Evolutionary conservation across 2,888 invertebrate species (phyloP), one percentile per base, ranked within the genome.

Genomic region (Tachina lurida): DNA sequence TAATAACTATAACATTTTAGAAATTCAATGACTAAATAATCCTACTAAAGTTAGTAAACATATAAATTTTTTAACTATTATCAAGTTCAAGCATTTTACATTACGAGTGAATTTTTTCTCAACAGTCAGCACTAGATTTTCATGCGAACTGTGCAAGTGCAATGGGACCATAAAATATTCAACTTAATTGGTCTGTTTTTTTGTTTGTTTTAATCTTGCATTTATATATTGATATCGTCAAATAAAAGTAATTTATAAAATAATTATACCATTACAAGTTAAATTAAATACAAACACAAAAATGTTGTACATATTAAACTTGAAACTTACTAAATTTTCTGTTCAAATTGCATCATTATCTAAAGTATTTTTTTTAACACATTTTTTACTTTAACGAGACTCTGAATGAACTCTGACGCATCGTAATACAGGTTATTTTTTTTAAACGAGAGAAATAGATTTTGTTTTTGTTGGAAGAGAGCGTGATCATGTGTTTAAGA

Each of bases 341-440:
- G 65, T 73, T 62, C 31, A 79, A 85, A 86, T 86, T 86, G 86
- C 86, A 86, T 86, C 86, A 86, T 86, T 85, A 82, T 78, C 43
- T 65, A 31, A 47, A 22, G 52, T n/a, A 9, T 65, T 82, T 71
- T 75, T 81, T 73, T 54, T 12, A 31, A 31, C 31, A 31, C 1
- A 31, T 31, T 65, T 74, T 81, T 60, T 31, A 10, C 39, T 67
- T 74, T 22, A 70, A 54, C 19, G 39, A 22, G 15, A 79, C 60
- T 62, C 39, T 52, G 78, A 65, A 79, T 52, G 78, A 65, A 79
- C 63, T 73, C 74, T 74, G 80, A 75, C 75, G 74, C 81, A 81
- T 80, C 60, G 76, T 70, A 78, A 80, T 70, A 84, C 84, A 76
- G 80, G 84, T 84, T 84, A 80, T n/a, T 13, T 17, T 31, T 31